phyloP scores from a whole-genome alignment of 92 coral and sea anemone species.

The Montipora capitata region DNA sequence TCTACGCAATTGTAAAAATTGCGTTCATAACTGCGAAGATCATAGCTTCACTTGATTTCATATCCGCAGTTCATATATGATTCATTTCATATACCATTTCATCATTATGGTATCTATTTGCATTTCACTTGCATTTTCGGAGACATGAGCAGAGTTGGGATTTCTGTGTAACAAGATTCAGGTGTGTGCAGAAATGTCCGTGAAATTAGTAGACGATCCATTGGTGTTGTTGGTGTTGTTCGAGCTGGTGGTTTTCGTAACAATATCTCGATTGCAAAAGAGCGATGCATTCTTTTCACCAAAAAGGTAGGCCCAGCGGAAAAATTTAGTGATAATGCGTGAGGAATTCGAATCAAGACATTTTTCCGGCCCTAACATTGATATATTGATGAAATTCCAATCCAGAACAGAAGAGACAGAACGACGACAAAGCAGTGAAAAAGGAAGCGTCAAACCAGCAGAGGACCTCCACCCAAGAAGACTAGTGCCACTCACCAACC shows the following conservation, averaged over 20 bases:
- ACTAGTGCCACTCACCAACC: constrained; percentile 51
- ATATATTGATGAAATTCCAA: neutral
- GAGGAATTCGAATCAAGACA: constrained; percentile 13
- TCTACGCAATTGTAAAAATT: too few species aligned
- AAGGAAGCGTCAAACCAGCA: constrained; percentile 38
- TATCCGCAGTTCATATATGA: too few species aligned
- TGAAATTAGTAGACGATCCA: constrained; percentile 11
- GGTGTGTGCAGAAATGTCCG: constrained; percentile 10
- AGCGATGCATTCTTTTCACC: constrained; percentile 22
- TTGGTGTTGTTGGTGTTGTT: neutral
- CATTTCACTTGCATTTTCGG: constrained; percentile 3
- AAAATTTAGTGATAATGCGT: neutral
- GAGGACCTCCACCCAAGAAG: constrained; percentile 44
- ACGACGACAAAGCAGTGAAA: constrained; percentile 28
- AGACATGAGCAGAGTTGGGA: constrained; percentile 16
- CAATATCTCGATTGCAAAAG: constrained; percentile 13
- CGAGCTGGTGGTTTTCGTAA: constrained; percentile 26
- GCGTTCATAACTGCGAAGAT: too few species aligned
- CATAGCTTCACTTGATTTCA: too few species aligned
- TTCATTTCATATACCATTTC: too few species aligned
- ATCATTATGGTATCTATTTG: constrained; percentile 27
- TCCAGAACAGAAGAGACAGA: too few species aligned
- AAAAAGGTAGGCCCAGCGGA: constrained; percentile 17
- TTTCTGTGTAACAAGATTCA: constrained; percentile 11
- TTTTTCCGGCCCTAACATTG: neutral